Conservation (phyloP, 2,113 vertebrate species). For the Lampris incognitus region DNA sequence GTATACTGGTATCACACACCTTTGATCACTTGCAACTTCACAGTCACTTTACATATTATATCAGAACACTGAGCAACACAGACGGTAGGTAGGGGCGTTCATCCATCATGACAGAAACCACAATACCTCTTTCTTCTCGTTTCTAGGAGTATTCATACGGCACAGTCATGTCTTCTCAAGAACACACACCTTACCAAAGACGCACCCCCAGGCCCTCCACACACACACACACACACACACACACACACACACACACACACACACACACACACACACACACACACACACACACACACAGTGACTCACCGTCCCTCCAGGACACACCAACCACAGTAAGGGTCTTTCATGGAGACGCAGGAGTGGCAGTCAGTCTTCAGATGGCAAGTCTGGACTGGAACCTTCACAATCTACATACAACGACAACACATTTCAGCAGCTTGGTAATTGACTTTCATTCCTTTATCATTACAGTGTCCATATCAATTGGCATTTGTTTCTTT, state of each 20-base stretch:
- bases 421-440: not conserved
- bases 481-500: not conserved
- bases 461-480: conserved; percentile 6
- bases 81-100: no score
- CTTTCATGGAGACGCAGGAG: conserved; percentile 84
- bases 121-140: no score
- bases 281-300: not conserved
- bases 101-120: not conserved
- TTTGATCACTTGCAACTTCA: no score
- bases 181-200: no score
- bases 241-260: not conserved
- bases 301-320: conserved; percentile 89
- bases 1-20: no score
- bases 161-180: no score
- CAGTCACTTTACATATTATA: no score
- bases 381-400: conserved; percentile 90
- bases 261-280: not conserved
- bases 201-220: no score
- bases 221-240: not conserved
- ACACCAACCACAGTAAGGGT: conserved; percentile 98
- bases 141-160: no score
- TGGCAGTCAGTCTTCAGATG: conserved; percentile 82
- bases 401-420: conserved; percentile 71
- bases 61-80: no score
- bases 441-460: not conserved